These are phyloP conservation scores for Trachelipus rathkii DNA, from an alignment of 1,140 invertebrate species.

Conservation along the genomic window DNA sequence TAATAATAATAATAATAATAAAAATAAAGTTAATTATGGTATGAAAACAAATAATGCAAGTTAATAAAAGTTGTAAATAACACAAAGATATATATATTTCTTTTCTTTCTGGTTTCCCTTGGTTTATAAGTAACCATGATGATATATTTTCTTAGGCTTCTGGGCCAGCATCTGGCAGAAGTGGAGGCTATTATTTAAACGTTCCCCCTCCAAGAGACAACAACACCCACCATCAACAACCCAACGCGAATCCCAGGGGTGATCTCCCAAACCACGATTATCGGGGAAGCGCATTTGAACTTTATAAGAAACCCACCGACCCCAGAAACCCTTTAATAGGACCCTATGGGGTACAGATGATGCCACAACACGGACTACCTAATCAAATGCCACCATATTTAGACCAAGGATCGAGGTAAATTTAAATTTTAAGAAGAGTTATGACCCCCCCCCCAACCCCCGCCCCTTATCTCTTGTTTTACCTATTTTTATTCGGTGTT, in stretches of 20 bases:
- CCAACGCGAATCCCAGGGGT: conserved; percentile 47
- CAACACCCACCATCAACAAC: conserved; percentile 49
- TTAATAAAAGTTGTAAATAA: no score
- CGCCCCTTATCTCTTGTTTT: no score
- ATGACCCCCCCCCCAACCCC: no score
- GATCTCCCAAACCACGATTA: conserved; percentile 82
- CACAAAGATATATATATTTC: no score
- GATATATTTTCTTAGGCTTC: no score
- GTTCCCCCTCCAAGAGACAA: conserved; percentile 55
- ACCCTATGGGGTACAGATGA: background rate
- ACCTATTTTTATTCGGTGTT: no score
- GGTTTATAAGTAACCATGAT: no score
- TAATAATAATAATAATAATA: no score
- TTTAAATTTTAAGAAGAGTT: no score
- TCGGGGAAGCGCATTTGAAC: conserved; percentile 87
- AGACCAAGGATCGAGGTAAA: conserved; percentile 6
- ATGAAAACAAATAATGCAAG: no score
- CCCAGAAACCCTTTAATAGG: conserved; percentile 32
- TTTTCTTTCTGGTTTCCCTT: no score
- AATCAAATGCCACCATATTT: background rate
- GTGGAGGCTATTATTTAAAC: conserved; percentile 59
- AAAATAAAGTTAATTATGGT: no score
- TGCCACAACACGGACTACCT: background rate
- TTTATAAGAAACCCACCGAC: conserved; percentile 80
- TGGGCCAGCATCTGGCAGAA: conserved; percentile 24